Base-by-base conservation (phyloP, 2,113 vertebrate genomes). In the Strix aluco region DNA sequence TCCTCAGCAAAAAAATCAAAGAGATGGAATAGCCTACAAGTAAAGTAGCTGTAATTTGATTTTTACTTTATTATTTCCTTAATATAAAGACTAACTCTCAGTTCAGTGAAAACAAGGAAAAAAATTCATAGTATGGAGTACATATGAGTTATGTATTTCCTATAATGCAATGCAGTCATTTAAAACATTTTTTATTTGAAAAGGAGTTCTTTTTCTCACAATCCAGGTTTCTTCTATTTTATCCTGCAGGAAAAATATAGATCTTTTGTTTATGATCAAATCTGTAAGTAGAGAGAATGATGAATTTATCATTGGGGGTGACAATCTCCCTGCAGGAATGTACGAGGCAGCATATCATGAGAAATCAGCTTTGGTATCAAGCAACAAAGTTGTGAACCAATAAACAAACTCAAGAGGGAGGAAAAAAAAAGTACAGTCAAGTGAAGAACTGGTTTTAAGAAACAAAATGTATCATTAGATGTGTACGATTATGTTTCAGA, bases 81-180 rank as follows among this genome's bases (percentile, higher is more conserved):
- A 52, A 52, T 82, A 54, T 46, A 51, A 86, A 88, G 10, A 49
- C 22, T 75, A 74, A 51, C 11, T 72, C 82, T 47, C 23, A 52
- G 6, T 75, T 63, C 23, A 27, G n/a, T n/a, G 26, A 84, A 77
- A 91, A 51, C 5, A 36, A 83, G 23, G 7, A 0, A 19, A 59
- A 59, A 74, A 42, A 9, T 0, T 58, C 4, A 3, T 36, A n/a
- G 12, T 74, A 30, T 12, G 3, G 1, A 58, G 38, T 46, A 29
- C 10, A 5, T 67, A 32, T n/a, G 16, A 54, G 22, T 54, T 52
- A 47, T 2, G 0, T 25, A 49, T 92, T 92, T 92, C 19, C 27
- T 82, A 42, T 27, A 65, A 8, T 27, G 21, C 26, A 69, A 18
- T 72, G 16, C 3, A 34, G 9, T 63, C 9, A 34, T 52, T 62